Base-by-base conservation (phyloP, 2,888 invertebrate species). In the Oxycera nigricornis region DNA sequence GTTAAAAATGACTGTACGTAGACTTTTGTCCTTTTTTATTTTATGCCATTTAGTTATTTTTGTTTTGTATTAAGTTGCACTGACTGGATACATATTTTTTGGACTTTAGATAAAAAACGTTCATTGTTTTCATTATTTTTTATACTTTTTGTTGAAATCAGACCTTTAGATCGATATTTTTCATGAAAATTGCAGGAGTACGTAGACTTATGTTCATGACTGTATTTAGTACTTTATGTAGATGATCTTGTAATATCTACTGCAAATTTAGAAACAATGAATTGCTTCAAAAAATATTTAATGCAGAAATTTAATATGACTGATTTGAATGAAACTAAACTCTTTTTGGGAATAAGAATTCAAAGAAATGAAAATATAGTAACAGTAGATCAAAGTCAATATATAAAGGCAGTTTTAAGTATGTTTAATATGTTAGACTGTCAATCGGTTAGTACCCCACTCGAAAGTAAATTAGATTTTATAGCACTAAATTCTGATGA, bases 381-480 rank as follows among this genome's bases (percentile, higher is more conserved):
- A 52, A 55, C 74, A 31, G 17, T 76, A 20, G 75, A 76, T 59
- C 76, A 79, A 39, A 76, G 50, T 73, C 20, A 35, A 62, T 79
- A 78, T 50, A 75, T 79, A 26, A 76, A 79, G 73, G 74, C 41
- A 30, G 70, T 81, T 17, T 77, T 80, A 76, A 74, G 70, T 26
- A 80, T 78, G 77, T 79, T 78, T 77, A 77, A 79, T 75, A 80
- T 80, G 80, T 26, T 17, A 61, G 73, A 79, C 65, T 80, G 79
- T 74, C 77, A 78, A 22, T 3, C 77, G 26, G 74, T 76, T 11
- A 73, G 41, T 73, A 79, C 79, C n/a, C 80, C 80, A 24, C 76
- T 80, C 20, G 74, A 76, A 72, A 73, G 55, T 61, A 80, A 77
- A 77, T 65, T 80, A 76, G 57, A 80, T 74, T 79, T 76, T 75